phyloP scores from a whole-genome alignment of 2,113 vertebrate genomes.

The Lagopus leucura region DNA sequence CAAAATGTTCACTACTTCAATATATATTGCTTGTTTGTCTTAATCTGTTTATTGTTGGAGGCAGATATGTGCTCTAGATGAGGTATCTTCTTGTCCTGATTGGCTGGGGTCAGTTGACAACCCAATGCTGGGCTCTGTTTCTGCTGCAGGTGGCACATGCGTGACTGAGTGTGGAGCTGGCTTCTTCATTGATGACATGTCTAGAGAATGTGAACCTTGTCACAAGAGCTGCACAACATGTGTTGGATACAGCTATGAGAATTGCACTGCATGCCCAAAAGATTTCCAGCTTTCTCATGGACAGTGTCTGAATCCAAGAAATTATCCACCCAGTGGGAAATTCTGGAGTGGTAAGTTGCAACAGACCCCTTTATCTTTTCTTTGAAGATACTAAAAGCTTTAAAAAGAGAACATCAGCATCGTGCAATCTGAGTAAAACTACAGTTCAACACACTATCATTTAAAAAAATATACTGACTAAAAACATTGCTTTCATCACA shows the following conservation, averaged over 20 bases:
- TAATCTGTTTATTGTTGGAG: neutral
- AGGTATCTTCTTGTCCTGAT: neutral
- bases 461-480: neutral
- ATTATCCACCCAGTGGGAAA: conserved; percentile 22
- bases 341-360: conserved; percentile 81
- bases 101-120: neutral
- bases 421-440: neutral
- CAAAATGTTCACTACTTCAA: neutral
- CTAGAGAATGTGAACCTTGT: conserved; percentile 85
- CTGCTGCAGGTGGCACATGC: conserved; percentile 70
- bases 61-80: neutral
- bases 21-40: neutral
- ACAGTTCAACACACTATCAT: neutral
- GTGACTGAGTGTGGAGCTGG: conserved; percentile 81
- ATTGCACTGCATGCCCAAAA: conserved; percentile 83
- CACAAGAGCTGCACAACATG: conserved; percentile 83
- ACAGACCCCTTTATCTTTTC: neutral
- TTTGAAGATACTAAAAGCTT: neutral
- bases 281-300: conserved; percentile 65
- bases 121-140: neutral
- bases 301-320: conserved; percentile 67
- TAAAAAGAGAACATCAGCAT: neutral
- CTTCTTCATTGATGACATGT: conserved; percentile 79
- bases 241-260: conserved; percentile 71
- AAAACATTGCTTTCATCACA: neutral